Base-by-base conservation (phyloP, 2,888 invertebrate species). In the Schrankia costaestrigalis region DNA sequence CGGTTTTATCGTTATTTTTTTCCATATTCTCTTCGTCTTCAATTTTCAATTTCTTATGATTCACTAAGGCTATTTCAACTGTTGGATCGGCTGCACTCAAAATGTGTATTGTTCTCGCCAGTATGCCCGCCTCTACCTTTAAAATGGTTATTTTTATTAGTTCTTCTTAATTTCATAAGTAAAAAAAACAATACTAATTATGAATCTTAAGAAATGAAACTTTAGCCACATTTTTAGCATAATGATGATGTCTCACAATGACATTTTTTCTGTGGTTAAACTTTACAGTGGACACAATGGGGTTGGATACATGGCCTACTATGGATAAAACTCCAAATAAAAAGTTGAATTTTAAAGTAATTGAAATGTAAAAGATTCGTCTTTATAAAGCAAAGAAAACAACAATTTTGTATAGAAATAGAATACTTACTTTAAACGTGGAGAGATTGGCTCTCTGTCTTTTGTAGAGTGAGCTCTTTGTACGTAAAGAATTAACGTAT, bases 381-480 rank as follows among this genome's bases (percentile, higher is more conserved):
- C n/a, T 4, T 21, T 8, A 9, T n/a, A 45, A 46, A 38, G 36
- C 35, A 41, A 28, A 37, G 42, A 40, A 54, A 51, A 56, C 27
- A 41, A 48, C 31, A 26, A 36, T 39, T 33, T 40, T 44, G 19
- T 36, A 25, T 22, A 4, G 31, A 41, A 21, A 40, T 49, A 36
- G 49, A 52, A 12, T 31, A 38, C 49, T 55, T 63, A 87, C 89
- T 78, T 92, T 91, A 36, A 95, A 80, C 30, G 93, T 92, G 4
- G 94, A 91, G 50, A 95, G 81, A 71, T 95, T 94, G 27, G 92
- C 90, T 59, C 94, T 89, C 69, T 94, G 93, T 65, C 93, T 91
- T 81, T 96, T 96, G 76, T 96, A 96, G 6, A 93, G 83, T 4
- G 93, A 92, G 65, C 94, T 95, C 70, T 95, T 94, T 30, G 93